phyloP scores from a whole-genome alignment of 2,113 vertebrate genomes.

The Promerops cafer region DNA sequence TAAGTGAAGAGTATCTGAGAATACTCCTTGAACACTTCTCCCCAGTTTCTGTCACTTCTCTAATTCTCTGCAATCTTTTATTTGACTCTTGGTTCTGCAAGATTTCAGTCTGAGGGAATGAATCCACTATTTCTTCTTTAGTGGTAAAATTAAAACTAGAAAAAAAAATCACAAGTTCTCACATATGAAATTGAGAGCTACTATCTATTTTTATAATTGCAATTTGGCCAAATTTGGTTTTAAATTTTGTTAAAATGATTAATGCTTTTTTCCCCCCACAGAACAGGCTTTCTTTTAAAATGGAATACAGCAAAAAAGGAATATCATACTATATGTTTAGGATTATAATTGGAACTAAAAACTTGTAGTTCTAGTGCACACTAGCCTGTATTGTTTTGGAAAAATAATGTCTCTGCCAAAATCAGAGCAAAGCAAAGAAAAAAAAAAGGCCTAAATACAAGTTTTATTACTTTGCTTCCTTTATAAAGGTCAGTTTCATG shows the following conservation, averaged over 20 bases:
- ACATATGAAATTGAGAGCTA: not conserved
- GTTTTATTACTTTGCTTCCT: not conserved
- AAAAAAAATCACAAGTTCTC: not conserved
- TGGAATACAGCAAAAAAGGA: not conserved
- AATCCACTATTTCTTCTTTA: not conserved
- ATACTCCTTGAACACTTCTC: not conserved
- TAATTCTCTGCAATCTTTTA: not conserved
- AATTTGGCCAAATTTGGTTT: not conserved
- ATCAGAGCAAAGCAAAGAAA: not conserved
- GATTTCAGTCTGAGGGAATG: not conserved
- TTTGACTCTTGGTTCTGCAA: not conserved
- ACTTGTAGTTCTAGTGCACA: not conserved
- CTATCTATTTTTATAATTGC: not conserved
- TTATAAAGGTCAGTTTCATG: constrained; percentile 35
- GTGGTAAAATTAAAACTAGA: not conserved
- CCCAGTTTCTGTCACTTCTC: not conserved
- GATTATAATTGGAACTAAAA: not conserved
- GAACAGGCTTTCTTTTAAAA: not conserved
- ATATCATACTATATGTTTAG: not conserved
- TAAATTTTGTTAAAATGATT: not conserved
- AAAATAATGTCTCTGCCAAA: not conserved
- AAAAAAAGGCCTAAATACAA: not conserved
- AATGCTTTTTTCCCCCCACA: not conserved
- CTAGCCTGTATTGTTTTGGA: not conserved
- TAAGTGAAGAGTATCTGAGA: not conserved